These are phyloP conservation scores for Apis dorsata DNA, from an alignment of 1,140 invertebrate genomes.

Conservation along the genomic window DNA sequence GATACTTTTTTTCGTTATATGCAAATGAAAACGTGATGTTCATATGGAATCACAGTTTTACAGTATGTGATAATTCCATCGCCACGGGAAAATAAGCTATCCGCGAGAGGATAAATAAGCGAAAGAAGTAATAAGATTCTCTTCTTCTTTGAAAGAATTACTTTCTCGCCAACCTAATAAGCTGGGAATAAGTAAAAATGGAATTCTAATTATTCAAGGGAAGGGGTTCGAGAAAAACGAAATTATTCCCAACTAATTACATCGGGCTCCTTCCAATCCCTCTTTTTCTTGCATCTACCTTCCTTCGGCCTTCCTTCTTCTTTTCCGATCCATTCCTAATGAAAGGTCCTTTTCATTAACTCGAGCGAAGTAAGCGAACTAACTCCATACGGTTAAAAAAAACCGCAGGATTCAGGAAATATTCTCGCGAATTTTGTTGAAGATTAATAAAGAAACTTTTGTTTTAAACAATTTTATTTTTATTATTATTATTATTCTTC, in stretches of 20 bases:
- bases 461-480: too few species aligned
- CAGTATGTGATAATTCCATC: neutral
- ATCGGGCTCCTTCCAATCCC: neutral
- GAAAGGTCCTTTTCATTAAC: conserved; percentile 16
- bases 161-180: conserved; percentile 9
- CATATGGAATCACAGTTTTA: neutral
- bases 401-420: neutral
- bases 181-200: conserved; percentile 36
- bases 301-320: neutral
- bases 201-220: conserved; percentile 24
- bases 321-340: neutral
- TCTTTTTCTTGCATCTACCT: too few species aligned
- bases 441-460: neutral
- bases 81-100: neutral
- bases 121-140: neutral
- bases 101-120: neutral
- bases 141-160: neutral
- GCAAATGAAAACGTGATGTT: too few species aligned
- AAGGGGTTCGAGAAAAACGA: conserved; percentile 15
- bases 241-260: conserved; percentile 35
- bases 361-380: neutral
- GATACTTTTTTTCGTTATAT: too few species aligned
- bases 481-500: too few species aligned
- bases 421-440: neutral
- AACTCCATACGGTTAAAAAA: neutral